phyloP scores from a whole-genome alignment of 1,140 invertebrate species.

The Drosophila nikananu region DNA sequence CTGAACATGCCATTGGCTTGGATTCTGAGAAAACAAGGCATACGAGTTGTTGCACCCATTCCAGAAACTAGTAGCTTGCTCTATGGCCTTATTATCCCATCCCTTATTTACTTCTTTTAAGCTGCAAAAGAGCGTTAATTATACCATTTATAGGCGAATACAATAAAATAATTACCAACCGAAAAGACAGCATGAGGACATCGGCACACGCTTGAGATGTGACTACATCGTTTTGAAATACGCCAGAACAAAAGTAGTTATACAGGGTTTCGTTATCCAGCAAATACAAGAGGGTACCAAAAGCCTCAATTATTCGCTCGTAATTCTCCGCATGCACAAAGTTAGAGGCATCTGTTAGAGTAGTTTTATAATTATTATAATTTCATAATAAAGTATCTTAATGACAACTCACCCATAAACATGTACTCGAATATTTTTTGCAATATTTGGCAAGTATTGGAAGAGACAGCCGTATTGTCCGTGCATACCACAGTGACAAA shows the following conservation, averaged over 20 bases:
- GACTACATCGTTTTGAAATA: conserved; percentile 53
- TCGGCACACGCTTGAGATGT: conserved; percentile 52
- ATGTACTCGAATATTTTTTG: conserved; percentile 54
- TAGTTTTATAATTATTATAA: not conserved
- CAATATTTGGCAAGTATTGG: conserved; percentile 27
- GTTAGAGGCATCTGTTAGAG: conserved; percentile 32
- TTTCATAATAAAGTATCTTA: not conserved
- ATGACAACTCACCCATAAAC: conserved; percentile 34
- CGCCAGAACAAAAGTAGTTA: conserved; percentile 35
- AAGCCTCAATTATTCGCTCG: conserved; percentile 48
- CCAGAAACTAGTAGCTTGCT: conserved; percentile 37
- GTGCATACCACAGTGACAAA: conserved; percentile 35
- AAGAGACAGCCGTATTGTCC: conserved; percentile 13
- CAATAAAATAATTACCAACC: conserved; percentile 18
- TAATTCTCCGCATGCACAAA: conserved; percentile 45
- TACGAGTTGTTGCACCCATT: conserved; percentile 51
- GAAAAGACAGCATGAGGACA: conserved; percentile 55
- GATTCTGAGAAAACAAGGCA: conserved; percentile 45
- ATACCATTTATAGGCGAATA: not conserved
- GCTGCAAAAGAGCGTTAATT: conserved; percentile 17
- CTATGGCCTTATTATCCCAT: conserved; percentile 24
- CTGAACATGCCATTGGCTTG: conserved; percentile 53
- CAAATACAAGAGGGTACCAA: conserved; percentile 36
- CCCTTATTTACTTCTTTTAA: conserved; percentile 21
- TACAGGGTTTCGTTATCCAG: conserved; percentile 2